Conservation (phyloP, 2,888 invertebrate genomes). For the Trissonchulus latispiculum region DNA sequence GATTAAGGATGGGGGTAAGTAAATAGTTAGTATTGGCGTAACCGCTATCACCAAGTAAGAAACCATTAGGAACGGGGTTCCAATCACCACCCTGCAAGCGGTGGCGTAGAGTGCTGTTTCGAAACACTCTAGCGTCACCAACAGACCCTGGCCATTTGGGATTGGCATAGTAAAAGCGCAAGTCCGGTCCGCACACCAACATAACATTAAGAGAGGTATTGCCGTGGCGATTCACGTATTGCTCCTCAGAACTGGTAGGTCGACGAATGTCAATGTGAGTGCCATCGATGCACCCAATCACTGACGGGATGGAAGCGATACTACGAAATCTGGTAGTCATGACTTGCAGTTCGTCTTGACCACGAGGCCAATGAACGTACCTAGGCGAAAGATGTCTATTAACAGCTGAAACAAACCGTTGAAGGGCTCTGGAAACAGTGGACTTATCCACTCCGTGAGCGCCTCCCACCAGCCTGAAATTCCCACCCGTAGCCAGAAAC, state of each 20-base stretch:
- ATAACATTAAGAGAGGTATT: slow-evolving; percentile 16
- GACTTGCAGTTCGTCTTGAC: not conserved
- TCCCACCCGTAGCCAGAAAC: not conserved
- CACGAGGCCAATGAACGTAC: slow-evolving; percentile 4
- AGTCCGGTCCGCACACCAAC: slow-evolving; percentile 22
- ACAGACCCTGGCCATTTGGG: slow-evolving; percentile 23
- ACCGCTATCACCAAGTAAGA: slow-evolving; percentile 19
- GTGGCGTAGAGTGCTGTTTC: slow-evolving; percentile 14
- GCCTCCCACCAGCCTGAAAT: not conserved
- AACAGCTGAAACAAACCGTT: not conserved
- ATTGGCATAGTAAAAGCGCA: slow-evolving; percentile 13
- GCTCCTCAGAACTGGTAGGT: slow-evolving; percentile 18
- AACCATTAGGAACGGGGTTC: slow-evolving; percentile 19
- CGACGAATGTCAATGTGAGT: slow-evolving; percentile 18
- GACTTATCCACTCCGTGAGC: slow-evolving; percentile 12
- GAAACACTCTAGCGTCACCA: slow-evolving; percentile 22
- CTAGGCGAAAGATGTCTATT: not conserved
- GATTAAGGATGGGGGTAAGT: slow-evolving; percentile 13
- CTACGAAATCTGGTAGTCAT: slow-evolving; percentile 3
- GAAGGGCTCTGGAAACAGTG: not conserved
- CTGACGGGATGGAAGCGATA: not conserved
- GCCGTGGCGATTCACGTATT: slow-evolving; percentile 21
- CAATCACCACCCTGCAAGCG: slow-evolving; percentile 15
- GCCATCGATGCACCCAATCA: slow-evolving; percentile 15
- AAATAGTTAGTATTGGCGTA: slow-evolving; percentile 17